Evolutionary conservation across 2,113 vertebrate species (phyloP).

Genomic region (Fregetta grallaria): DNA sequence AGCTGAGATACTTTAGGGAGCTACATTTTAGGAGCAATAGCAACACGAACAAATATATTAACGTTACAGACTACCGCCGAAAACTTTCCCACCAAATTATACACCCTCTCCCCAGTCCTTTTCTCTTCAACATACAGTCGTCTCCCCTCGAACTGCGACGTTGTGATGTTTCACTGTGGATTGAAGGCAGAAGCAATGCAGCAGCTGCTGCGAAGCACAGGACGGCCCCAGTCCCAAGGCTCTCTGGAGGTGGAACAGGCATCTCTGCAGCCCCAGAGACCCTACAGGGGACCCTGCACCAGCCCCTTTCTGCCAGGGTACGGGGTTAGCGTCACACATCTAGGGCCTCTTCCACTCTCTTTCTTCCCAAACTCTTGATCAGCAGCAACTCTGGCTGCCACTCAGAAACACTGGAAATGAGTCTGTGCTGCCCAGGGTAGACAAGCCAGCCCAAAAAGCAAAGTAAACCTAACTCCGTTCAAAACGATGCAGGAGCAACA

Average conservation of each 20-base stretch:
- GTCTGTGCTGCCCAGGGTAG: no score
- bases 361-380: background rate
- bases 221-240: background rate
- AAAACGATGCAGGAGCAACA: accelerated
- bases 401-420: background rate
- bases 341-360: background rate
- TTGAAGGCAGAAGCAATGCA: accelerated
- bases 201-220: background rate
- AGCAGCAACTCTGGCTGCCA: background rate
- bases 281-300: background rate
- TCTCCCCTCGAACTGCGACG: background rate
- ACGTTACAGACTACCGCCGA: background rate
- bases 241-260: background rate
- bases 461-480: background rate
- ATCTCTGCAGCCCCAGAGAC: background rate
- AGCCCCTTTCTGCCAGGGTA: background rate
- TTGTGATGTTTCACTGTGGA: background rate
- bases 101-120: background rate
- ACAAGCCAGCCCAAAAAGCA: background rate
- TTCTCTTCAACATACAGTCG: background rate
- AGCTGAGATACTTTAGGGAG: conserved; percentile 43
- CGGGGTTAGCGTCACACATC: accelerated
- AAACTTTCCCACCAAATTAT: background rate
- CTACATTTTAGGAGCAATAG: background rate
- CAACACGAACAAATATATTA: background rate